These are phyloP conservation scores for Ceuthmochares aereus DNA, from an alignment of 2,113 vertebrate species.

Conservation along the genomic window DNA sequence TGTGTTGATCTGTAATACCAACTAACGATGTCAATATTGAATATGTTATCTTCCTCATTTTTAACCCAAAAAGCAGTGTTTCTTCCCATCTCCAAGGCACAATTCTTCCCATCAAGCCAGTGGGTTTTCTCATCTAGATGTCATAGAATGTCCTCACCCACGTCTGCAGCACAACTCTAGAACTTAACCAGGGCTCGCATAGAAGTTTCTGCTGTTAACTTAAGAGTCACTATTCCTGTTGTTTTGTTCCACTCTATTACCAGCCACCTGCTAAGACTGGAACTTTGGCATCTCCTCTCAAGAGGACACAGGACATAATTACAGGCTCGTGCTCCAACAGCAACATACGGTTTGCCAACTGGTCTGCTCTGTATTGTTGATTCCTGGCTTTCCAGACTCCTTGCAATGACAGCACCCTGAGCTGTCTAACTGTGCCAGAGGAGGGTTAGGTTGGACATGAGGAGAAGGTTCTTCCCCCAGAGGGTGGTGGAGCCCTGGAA, in stretches of 20 bases:
- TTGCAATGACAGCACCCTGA: neutral
- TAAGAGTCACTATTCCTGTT: neutral
- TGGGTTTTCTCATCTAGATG: neutral
- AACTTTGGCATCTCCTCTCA: conserved; percentile 32
- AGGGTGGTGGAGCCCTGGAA: too few species aligned
- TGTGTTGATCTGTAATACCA: neutral
- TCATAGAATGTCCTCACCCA: neutral
- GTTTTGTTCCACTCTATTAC: neutral
- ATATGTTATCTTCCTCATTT: neutral
- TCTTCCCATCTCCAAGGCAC: neutral
- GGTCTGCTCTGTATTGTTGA: neutral
- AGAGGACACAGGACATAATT: conserved; percentile 26
- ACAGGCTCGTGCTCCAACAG: conserved; percentile 27
- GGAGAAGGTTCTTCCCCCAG: too few species aligned
- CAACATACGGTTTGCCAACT: conserved; percentile 25
- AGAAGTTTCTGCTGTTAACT: neutral
- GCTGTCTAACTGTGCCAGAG: neutral
- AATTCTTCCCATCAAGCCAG: neutral
- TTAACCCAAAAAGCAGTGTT: neutral
- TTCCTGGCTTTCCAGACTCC: conserved; percentile 13
- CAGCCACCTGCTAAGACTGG: conserved; percentile 51
- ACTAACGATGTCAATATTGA: neutral
- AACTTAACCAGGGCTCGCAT: neutral
- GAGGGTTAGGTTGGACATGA: too few species aligned
- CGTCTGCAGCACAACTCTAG: neutral